A percentile compares a stretch with the other conserved stretches of the same genome.
Conservation (phyloP, 2,888 invertebrate genomes). For the Volucella zonaria region DNA sequence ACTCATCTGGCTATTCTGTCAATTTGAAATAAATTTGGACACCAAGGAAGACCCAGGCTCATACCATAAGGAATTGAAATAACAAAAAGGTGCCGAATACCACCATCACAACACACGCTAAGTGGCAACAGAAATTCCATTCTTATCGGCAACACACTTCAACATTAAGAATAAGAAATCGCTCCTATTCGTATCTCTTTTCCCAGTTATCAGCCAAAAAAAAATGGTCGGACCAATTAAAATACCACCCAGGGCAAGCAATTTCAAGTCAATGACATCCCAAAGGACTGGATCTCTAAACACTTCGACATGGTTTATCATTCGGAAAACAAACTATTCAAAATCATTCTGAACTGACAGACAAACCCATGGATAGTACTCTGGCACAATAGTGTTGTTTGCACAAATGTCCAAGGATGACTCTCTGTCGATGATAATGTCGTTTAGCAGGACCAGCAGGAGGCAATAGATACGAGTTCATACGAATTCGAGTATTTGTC, state of each 20-base stretch:
- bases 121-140: slow-evolving; percentile 69
- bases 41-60: slow-evolving; percentile 47
- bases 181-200: not conserved
- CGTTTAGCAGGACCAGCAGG: slow-evolving; percentile 65
- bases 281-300: slow-evolving; percentile 67
- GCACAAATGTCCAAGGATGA: slow-evolving; percentile 52
- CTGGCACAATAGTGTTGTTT: slow-evolving; percentile 50
- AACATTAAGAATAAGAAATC: slow-evolving; percentile 3
- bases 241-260: slow-evolving; percentile 65
- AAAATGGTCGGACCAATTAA: slow-evolving; percentile 68
- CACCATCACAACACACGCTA: slow-evolving; percentile 60
- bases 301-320: slow-evolving; percentile 72
- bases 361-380: slow-evolving; percentile 48
- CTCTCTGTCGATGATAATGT: slow-evolving; percentile 59
- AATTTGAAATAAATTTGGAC: slow-evolving; percentile 45
- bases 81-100: slow-evolving; percentile 53
- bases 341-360: slow-evolving; percentile 39
- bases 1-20: not conserved
- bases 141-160: slow-evolving; percentile 60
- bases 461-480: slow-evolving; percentile 36
- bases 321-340: slow-evolving; percentile 69
- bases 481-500: slow-evolving; percentile 5
- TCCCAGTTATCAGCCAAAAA: slow-evolving; percentile 38
- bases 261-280: slow-evolving; percentile 36
- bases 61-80: slow-evolving; percentile 2